Evolutionary conservation across 1,140 invertebrate genomes (phyloP), one percentile per base, ranked within the genome.

Genomic region (Drosophila navojoa): DNA sequence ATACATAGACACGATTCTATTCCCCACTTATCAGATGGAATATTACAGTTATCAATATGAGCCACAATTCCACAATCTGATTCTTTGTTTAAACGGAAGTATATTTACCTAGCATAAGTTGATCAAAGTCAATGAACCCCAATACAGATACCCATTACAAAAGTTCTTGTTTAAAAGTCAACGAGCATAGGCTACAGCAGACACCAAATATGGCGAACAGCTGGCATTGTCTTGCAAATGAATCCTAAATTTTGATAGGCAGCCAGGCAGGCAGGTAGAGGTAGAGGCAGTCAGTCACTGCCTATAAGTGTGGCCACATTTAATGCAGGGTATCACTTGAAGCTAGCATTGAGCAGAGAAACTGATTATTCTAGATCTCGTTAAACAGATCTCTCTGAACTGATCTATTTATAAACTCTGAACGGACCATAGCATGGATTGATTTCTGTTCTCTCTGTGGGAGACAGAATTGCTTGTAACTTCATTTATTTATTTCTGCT

Each of bases 341-440:
- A 59, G 50, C 47, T 16, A 61, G 68, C 67, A 64, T 75, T 49
- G 35, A 67, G 69, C 59, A 49, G 68, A 76, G 69, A 69, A 59
- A 52, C 35, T 11, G 10, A 4, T 38, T 38, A 38, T 38, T 11
- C 35, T 38, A 38, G 35, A 38, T 38, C 35, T 38, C 4, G 10
- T 58, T 4, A 44, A 25, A 58, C 13, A 2, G 35, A 38, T 38
- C 35, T 38, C 4, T 1, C 44, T 4, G 45, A 25, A 58, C 13
- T 38, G 15, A 64, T 64, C 69, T 71, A 71, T 71, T 66, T 58
- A 71, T 71, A 71, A 71, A 42, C 13, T 59, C 49, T 60, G 25
- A 62, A 55, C n/a, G 54, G 59, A 67, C 70, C 70, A 66, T 22
- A 16, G 70, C 70, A 62, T 54, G 70, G 63, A 60, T 72, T 54